These are phyloP conservation scores for Diplogasteroides magnus DNA, from an alignment of 1,140 invertebrate species.

Conservation along the genomic window DNA sequence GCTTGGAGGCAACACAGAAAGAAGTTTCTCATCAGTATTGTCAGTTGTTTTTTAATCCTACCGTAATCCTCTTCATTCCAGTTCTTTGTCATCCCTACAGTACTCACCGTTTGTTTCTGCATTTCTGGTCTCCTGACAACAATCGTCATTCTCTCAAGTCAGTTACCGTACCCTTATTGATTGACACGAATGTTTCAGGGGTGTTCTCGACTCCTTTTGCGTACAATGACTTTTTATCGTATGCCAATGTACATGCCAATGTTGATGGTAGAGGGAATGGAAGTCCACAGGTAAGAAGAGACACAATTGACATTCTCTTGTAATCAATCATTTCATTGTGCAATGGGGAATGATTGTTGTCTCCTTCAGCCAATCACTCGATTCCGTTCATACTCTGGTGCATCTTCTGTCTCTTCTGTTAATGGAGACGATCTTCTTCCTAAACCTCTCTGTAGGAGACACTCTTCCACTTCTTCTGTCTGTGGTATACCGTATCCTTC, in stretches of 20 bases:
- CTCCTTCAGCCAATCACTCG: not conserved
- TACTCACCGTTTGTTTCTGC: constrained; percentile 23
- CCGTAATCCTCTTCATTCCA: constrained; percentile 5
- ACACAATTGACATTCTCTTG: no score
- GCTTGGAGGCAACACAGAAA: constrained; percentile 33
- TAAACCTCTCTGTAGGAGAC: not conserved
- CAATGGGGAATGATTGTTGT: no score
- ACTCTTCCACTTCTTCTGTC: not conserved
- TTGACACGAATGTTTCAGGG: constrained; percentile 10
- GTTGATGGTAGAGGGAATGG: not conserved
- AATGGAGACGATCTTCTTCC: not conserved
- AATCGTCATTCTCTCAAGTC: constrained; percentile 19
- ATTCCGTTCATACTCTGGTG: not conserved
- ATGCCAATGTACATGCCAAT: not conserved
- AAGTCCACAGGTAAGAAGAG: not conserved
- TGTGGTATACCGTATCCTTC: not conserved
- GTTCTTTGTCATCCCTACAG: constrained; percentile 30
- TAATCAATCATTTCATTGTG: not conserved
- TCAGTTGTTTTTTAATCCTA: constrained; percentile 9
- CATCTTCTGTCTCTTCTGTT: not conserved
- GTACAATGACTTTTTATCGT: constrained; percentile 26
- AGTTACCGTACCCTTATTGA: not conserved
- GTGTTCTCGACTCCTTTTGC: constrained; percentile 25
- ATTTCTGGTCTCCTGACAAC: constrained; percentile 28
- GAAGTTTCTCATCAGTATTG: constrained; percentile 31